phyloP scores from a whole-genome alignment of 2,113 vertebrate species.

The Vicugna pacos region DNA sequence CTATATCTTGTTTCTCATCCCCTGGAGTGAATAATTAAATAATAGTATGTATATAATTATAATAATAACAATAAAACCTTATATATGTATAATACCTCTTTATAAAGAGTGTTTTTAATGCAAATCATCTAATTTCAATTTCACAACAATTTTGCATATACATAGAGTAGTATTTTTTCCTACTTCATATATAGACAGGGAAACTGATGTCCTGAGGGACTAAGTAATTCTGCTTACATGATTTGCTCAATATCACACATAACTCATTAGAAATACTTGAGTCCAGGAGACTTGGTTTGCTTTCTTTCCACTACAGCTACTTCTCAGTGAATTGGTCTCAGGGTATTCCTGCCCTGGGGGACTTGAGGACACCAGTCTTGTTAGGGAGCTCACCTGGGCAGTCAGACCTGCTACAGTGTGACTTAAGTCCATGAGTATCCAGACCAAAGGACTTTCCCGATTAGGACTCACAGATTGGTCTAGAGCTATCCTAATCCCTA shows the following conservation, averaged over 20 bases:
- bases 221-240: constrained; percentile 7
- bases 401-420: not conserved
- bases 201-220: not conserved
- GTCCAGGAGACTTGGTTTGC: not conserved
- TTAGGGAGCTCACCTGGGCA: not conserved
- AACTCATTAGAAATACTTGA: not conserved
- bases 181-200: not conserved
- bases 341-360: not conserved
- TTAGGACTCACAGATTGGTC: not conserved
- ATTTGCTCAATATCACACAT: not conserved
- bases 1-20: not conserved
- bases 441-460: not conserved
- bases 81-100: not conserved
- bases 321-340: not conserved
- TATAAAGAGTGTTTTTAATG: not conserved
- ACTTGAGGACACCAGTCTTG: not conserved
- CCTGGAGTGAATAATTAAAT: not conserved
- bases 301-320: not conserved
- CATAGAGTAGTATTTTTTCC: not conserved
- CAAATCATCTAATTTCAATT: constrained; percentile 5
- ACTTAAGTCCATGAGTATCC: not conserved
- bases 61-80: not conserved
- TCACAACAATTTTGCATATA: not conserved
- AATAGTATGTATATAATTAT: not conserved
- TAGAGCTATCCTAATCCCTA: not conserved